Evolutionary conservation across 2,888 invertebrate genomes (phyloP).

Genomic region (Antheraea assamensis): DNA sequence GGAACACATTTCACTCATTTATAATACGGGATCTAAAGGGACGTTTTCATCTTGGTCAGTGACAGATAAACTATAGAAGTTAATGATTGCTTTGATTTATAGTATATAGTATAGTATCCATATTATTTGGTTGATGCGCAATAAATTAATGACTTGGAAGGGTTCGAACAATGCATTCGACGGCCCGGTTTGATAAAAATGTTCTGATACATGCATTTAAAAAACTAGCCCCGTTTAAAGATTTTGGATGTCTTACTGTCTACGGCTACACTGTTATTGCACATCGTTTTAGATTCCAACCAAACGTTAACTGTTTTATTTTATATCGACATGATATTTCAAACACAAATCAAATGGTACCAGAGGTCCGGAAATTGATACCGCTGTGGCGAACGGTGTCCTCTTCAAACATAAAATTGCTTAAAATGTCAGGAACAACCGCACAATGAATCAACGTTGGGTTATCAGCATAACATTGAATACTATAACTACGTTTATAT

Average conservation of each 20-base stretch:
- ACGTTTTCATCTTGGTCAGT: neutral
- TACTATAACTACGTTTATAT: neutral
- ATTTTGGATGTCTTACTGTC: neutral
- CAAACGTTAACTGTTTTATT: no score
- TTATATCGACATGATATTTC: slow-evolving; percentile 34
- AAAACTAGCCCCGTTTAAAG: neutral
- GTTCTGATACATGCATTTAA: neutral
- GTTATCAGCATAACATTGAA: slow-evolving; percentile 20
- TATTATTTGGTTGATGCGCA: neutral
- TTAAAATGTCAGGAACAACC: slow-evolving; percentile 23
- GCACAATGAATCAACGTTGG: slow-evolving; percentile 20
- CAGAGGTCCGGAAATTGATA: slow-evolving; percentile 73
- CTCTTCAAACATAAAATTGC: slow-evolving; percentile 46
- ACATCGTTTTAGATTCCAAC: neutral
- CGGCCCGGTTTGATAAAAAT: no score
- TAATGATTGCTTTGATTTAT: neutral
- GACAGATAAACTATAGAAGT: neutral
- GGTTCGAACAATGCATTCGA: no score
- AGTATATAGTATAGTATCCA: neutral
- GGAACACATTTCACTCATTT: neutral
- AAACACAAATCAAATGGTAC: slow-evolving; percentile 71
- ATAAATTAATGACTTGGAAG: neutral
- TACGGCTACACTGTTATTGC: neutral
- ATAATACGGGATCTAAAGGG: neutral
- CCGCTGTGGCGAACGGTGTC: slow-evolving; percentile 57